These are phyloP conservation scores for Coenobita brevimanus DNA, from an alignment of 1,140 invertebrate species.

Conservation along the genomic window DNA sequence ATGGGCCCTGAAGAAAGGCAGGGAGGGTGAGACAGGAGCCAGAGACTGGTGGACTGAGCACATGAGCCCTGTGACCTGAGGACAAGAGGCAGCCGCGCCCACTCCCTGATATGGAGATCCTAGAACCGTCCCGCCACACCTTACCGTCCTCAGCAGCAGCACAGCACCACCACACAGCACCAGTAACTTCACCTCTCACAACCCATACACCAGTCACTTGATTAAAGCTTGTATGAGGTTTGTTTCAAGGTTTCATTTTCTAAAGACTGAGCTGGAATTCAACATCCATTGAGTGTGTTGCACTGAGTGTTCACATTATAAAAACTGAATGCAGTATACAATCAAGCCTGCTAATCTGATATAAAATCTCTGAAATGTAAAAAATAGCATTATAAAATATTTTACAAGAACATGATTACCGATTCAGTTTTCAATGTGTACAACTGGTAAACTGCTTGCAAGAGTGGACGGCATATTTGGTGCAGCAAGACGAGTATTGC, in stretches of 20 bases:
- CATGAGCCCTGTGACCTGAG: conserved; percentile 67
- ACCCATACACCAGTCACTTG: conserved; percentile 49
- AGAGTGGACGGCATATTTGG: conserved; percentile 51
- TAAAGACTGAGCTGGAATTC: conserved; percentile 57
- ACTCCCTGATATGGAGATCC: conserved; percentile 68
- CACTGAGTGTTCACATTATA: conserved; percentile 40
- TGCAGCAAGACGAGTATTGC: conserved; percentile 66
- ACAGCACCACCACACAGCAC: conserved; percentile 41
- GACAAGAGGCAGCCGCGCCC: conserved; percentile 62
- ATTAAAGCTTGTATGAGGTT: conserved; percentile 59
- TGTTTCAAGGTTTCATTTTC: conserved; percentile 51
- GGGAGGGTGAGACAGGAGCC: conserved; percentile 50
- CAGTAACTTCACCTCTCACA: conserved; percentile 45
- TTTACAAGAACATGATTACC: conserved; percentile 43
- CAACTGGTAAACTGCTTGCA: conserved; percentile 59
- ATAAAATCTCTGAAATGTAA: conserved; percentile 49
- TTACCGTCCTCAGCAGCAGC: conserved; percentile 46
- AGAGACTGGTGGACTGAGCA: conserved; percentile 64
- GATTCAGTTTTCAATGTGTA: conserved; percentile 55
- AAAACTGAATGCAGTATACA: conserved; percentile 54
- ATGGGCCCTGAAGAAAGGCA: conserved; percentile 14
- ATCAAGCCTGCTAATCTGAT: conserved; percentile 47
- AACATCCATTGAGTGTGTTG: conserved; percentile 44
- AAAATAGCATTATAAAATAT: conserved; percentile 62
- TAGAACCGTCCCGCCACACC: conserved; percentile 62